phyloP scores from a whole-genome alignment of 2,797 vertebrate species.

The Graptemys geographica region DNA sequence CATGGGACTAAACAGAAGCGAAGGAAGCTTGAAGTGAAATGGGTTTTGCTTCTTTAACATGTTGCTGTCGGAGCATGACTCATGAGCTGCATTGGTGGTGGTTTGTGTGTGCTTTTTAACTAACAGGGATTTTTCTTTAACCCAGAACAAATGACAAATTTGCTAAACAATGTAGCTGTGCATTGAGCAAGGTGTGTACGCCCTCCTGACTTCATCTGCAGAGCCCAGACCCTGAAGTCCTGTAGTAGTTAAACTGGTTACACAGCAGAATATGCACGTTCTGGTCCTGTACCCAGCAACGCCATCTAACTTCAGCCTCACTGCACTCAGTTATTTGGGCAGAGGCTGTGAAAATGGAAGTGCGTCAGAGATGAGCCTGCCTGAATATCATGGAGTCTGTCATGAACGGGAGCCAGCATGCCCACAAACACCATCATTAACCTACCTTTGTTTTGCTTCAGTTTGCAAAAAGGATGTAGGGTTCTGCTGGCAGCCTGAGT shows the following conservation, averaged over 20 bases:
- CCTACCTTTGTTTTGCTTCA: background rate
- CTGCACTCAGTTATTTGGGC: background rate
- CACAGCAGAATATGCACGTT: background rate
- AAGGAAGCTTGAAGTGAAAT: background rate
- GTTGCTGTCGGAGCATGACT: background rate
- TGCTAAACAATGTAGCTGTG: background rate
- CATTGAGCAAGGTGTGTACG: background rate
- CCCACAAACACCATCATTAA: rapidly evolving
- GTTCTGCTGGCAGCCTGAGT: background rate
- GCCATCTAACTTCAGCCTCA: background rate
- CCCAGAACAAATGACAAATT: background rate
- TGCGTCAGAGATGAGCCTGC: background rate
- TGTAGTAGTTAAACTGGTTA: background rate
- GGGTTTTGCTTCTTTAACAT: background rate
- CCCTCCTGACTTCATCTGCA: background rate
- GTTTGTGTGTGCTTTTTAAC: background rate
- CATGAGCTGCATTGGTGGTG: background rate
- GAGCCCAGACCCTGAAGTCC: background rate
- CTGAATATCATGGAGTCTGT: background rate
- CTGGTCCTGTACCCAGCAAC: background rate
- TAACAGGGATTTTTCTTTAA: background rate
- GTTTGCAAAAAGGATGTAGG: too few species aligned
- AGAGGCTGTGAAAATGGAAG: background rate
- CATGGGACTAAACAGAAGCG: background rate
- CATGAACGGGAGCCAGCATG: background rate